phyloP scores from a whole-genome alignment of 2,888 invertebrate genomes.

The Stenotaenia linearis region DNA sequence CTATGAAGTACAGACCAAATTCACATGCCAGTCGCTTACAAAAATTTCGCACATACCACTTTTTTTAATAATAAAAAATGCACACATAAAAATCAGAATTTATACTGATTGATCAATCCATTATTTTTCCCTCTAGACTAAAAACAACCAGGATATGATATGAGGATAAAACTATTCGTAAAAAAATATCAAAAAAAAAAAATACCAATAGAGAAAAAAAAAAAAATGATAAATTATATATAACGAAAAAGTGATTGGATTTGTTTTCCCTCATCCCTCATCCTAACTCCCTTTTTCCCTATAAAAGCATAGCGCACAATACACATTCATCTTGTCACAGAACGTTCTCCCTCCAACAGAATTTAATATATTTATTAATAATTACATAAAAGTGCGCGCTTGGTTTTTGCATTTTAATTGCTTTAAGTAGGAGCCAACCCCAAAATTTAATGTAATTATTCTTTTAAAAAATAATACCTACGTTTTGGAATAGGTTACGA shows the following conservation, averaged over 20 bases:
- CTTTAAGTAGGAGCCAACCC: not conserved
- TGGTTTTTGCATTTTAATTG: conserved; percentile 23
- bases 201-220: not conserved
- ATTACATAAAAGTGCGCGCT: not conserved
- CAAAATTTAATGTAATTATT: conserved; percentile 26
- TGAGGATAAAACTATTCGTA: not conserved
- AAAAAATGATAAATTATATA: conserved; percentile 5
- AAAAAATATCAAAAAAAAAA: not conserved
- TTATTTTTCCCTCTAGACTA: not conserved
- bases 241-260: conserved; percentile 24
- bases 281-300: not conserved
- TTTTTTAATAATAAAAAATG: not conserved
- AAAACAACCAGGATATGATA: conserved; percentile 3
- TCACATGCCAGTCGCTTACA: not conserved
- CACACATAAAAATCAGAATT: not conserved
- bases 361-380: conserved; percentile 23
- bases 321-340: not conserved
- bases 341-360: not conserved
- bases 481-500: conserved; percentile 6
- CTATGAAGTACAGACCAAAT: not conserved
- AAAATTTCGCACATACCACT: not conserved
- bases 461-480: conserved; percentile 21
- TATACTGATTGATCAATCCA: not conserved
- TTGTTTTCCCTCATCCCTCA: not conserved
- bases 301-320: not conserved